Percentiles rank a stretch among this genome's conserved stretches.
Conservation (phyloP, 2,888 invertebrate species). For the Cordilura impudica region DNA sequence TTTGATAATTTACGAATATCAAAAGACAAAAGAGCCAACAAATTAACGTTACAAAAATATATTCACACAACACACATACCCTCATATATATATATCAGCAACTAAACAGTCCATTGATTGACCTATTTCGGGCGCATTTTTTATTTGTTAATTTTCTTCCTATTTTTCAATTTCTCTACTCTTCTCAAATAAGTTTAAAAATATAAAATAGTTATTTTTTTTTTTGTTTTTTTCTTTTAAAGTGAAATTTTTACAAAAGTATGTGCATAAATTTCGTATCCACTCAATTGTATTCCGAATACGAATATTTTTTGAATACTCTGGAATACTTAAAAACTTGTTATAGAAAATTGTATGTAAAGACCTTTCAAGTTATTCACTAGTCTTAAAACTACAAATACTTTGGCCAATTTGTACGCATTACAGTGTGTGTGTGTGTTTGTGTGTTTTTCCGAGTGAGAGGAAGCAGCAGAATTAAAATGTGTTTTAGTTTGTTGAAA, state of each 20-base stretch:
- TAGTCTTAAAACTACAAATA: slow-evolving; percentile 37
- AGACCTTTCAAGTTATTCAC: slow-evolving; percentile 36
- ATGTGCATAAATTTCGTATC: not conserved
- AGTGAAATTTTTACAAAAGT: not conserved
- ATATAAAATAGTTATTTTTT: not conserved
- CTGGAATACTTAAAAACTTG: slow-evolving; percentile 30
- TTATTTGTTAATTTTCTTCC: not conserved
- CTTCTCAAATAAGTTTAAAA: not conserved
- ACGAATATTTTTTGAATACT: not conserved
- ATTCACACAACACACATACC: too few species aligned
- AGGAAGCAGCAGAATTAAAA: not conserved
- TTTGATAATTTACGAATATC: slow-evolving; percentile 14
- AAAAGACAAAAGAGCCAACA: not conserved
- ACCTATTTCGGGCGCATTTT: slow-evolving; percentile 32
- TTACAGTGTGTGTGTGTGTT: not conserved
- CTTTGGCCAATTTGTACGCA: slow-evolving; percentile 38
- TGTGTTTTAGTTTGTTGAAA: not conserved
- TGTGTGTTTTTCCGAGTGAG: not conserved
- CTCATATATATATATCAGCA: too few species aligned
- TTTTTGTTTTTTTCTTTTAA: not conserved
- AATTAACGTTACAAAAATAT: not conserved
- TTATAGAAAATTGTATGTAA: slow-evolving; percentile 7
- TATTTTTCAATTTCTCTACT: slow-evolving; percentile 18
- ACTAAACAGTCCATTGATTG: slow-evolving; percentile 40
- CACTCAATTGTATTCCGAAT: not conserved